Conservation (phyloP, 2,888 invertebrate species). For the Flabesymbios commensalis region DNA sequence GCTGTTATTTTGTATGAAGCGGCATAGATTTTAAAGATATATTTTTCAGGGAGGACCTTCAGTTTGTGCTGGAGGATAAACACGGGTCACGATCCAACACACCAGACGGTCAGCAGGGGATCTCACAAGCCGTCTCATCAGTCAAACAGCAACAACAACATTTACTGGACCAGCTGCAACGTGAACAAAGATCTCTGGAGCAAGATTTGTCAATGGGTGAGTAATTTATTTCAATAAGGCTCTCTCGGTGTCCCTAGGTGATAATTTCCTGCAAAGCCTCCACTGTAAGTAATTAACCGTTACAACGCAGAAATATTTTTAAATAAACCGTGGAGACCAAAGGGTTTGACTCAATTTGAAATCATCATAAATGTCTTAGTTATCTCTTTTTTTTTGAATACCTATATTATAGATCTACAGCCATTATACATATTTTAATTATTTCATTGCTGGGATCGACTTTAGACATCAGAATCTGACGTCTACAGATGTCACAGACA, state of each 20-base stretch:
- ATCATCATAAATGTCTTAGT: too few species aligned
- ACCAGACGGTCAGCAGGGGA: constrained; percentile 34
- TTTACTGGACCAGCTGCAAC: constrained; percentile 43
- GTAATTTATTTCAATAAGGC: not conserved
- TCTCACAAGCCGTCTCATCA: constrained; percentile 43
- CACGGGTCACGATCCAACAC: not conserved
- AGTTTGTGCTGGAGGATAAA: constrained; percentile 53
- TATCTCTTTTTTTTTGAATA: too few species aligned
- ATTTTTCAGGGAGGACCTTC: constrained; percentile 52
- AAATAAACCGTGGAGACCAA: too few species aligned
- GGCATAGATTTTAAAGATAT: not conserved
- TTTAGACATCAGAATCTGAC: too few species aligned
- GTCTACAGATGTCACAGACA: too few species aligned
- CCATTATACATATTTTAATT: too few species aligned
- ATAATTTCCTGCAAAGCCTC: not conserved
- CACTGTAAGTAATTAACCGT: not conserved
- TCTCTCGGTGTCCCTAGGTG: not conserved
- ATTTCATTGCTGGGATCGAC: too few species aligned
- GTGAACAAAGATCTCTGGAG: constrained; percentile 50
- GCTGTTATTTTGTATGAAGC: not conserved
- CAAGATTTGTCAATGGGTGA: constrained; percentile 47
- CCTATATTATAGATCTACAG: too few species aligned
- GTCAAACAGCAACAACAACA: constrained; percentile 49
- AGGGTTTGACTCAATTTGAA: too few species aligned
- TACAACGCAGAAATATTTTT: too few species aligned